A percentile compares a stretch with the other conserved stretches of the same genome.
Conservation (phyloP, 1,140 invertebrate genomes). For the Euschistus heros region DNA sequence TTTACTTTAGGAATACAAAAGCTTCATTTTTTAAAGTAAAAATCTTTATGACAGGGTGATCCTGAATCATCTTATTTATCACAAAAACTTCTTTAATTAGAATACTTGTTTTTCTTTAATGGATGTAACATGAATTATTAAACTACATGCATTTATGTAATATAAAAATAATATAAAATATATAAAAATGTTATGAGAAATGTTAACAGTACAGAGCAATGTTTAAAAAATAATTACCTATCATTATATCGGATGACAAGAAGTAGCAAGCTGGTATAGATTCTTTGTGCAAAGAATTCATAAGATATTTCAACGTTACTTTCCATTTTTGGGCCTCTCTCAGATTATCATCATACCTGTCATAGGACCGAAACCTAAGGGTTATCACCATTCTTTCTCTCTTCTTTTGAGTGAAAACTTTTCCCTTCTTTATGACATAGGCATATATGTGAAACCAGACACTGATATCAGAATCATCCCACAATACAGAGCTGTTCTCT, state of each 20-base stretch:
- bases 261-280: conserved; percentile 19
- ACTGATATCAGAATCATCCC: conserved; percentile 60
- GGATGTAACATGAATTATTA: too few species aligned
- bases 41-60: too few species aligned
- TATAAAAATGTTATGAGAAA: too few species aligned
- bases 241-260: conserved; percentile 10
- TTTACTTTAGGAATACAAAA: too few species aligned
- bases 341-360: conserved; percentile 74
- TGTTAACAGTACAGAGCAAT: too few species aligned
- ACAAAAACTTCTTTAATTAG: too few species aligned
- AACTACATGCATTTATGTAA: too few species aligned
- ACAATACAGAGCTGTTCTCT: conserved; percentile 46
- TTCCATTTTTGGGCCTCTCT: conserved; percentile 73
- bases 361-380: conserved; percentile 63
- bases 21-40: too few species aligned
- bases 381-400: conserved; percentile 68
- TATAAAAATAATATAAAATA: too few species aligned
- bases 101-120: too few species aligned
- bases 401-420: conserved; percentile 48
- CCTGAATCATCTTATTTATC: too few species aligned
- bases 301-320: conserved; percentile 57
- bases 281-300: conserved; percentile 35
- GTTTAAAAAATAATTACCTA: conserved; percentile 18
- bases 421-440: conserved; percentile 63
- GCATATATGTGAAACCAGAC: conserved; percentile 80